These are phyloP conservation scores for Drosophila diplacantha DNA, from an alignment of 2,888 invertebrate species.

Conservation along the genomic window DNA sequence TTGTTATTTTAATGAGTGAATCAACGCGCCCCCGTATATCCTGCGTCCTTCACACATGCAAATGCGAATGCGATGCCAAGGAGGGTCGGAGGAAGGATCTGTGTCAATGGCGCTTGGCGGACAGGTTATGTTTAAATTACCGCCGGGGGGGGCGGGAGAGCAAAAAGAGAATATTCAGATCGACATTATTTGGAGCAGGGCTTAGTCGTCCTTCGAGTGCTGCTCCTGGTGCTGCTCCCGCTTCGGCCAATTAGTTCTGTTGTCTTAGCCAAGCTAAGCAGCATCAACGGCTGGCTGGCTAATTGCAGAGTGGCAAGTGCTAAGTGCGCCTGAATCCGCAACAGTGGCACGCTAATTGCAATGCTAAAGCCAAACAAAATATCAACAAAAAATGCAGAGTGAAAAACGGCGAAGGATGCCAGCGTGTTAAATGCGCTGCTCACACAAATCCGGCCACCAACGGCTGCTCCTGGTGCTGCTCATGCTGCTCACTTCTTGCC, in stretches of 20 bases:
- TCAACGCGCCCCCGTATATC: slow-evolving; percentile 40
- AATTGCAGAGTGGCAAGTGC: slow-evolving; percentile 62
- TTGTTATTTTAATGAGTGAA: slow-evolving; percentile 62
- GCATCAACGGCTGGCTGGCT: slow-evolving; percentile 51
- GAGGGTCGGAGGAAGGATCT: slow-evolving; percentile 22
- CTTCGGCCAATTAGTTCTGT: slow-evolving; percentile 56
- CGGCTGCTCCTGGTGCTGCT: slow-evolving; percentile 26
- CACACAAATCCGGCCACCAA: slow-evolving; percentile 57
- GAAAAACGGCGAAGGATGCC: slow-evolving; percentile 23
- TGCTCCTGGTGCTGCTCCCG: slow-evolving; percentile 5
- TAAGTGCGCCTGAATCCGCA: slow-evolving; percentile 31
- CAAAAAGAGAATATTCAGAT: slow-evolving; percentile 2
- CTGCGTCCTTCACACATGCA: slow-evolving; percentile 35
- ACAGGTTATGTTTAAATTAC: slow-evolving; percentile 45
- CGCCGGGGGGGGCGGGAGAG: background rate
- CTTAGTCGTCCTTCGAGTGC: slow-evolving; percentile 13
- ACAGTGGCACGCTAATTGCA: slow-evolving; percentile 65
- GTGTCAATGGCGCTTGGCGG: slow-evolving; percentile 48
- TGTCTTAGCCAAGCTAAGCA: slow-evolving; percentile 52
- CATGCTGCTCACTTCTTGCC: slow-evolving; percentile 44
- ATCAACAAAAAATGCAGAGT: slow-evolving; percentile 35
- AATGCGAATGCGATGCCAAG: slow-evolving; percentile 24
- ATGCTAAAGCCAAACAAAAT: slow-evolving; percentile 66
- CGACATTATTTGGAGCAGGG: slow-evolving; percentile 22
- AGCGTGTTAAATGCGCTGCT: slow-evolving; percentile 57